Conservation (phyloP, 1,140 invertebrate genomes). For the Lutraria rhynchaena region DNA sequence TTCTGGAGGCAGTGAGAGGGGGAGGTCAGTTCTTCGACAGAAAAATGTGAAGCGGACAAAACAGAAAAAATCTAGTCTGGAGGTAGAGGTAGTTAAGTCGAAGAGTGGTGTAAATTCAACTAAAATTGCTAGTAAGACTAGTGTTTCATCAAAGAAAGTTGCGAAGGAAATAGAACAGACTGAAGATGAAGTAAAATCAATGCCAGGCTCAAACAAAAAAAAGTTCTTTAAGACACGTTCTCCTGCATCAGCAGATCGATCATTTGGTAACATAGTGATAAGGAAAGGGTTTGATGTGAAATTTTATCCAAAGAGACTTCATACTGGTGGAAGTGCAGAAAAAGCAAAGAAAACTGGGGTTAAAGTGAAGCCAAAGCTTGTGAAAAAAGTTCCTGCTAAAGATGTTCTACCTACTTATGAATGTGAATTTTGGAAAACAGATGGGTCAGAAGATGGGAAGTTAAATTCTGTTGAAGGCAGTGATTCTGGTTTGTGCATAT, state of each 20-base stretch:
- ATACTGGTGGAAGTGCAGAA: neutral
- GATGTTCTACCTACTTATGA: neutral
- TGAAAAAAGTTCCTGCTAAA: conserved; percentile 28
- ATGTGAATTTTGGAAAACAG: neutral
- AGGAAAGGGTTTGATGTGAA: conserved; percentile 59
- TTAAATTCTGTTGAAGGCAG: neutral
- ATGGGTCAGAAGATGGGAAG: neutral
- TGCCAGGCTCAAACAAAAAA: conserved; percentile 17
- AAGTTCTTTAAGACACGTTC: conserved; percentile 52
- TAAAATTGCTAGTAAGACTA: conserved; percentile 4
- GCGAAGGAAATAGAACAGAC: neutral
- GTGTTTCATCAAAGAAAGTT: conserved; percentile 8
- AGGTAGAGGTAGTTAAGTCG: neutral
- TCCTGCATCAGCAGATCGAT: conserved; percentile 32
- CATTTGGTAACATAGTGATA: conserved; percentile 46
- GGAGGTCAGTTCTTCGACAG: conserved; percentile 6
- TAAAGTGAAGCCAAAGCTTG: conserved; percentile 1
- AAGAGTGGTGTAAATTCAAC: neutral
- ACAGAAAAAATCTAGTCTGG: conserved; percentile 16
- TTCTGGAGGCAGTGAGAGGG: conserved; percentile 30
- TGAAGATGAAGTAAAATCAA: neutral
- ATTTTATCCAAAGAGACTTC: conserved; percentile 44
- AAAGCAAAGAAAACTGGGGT: neutral
- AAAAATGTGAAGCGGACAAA: conserved; percentile 8
- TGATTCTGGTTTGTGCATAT: conserved; percentile 40